Conservation (phyloP, 1,140 invertebrate species). For the Doryteuthis pealeii region DNA sequence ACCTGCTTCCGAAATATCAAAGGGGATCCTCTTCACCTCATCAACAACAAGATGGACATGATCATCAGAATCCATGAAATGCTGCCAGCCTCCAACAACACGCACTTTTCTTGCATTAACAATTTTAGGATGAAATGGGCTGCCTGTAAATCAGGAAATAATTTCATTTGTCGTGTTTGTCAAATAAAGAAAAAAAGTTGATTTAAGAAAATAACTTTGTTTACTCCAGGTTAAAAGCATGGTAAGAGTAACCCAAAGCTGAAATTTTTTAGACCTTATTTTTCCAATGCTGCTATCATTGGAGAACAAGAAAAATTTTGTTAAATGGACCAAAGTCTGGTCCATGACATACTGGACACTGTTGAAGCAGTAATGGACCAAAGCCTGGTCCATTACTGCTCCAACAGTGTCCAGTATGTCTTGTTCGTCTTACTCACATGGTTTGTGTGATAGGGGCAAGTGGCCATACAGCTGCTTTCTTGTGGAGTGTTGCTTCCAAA, state of each 20-base stretch:
- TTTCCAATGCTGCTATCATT: no score
- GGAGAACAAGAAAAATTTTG: no score
- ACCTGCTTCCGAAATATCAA: conserved; percentile 69
- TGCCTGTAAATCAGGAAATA: conserved; percentile 61
- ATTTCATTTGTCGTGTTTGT: background rate
- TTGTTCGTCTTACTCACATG: no score
- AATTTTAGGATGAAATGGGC: conserved; percentile 74
- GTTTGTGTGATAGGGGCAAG: no score
- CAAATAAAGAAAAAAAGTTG: background rate
- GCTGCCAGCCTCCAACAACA: conserved; percentile 70
- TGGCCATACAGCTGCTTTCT: no score
- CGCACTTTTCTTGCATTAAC: conserved; percentile 70
- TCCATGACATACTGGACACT: background rate
- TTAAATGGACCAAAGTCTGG: background rate
- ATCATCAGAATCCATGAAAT: conserved; percentile 72
- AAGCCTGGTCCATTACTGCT: no score
- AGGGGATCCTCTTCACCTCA: conserved; percentile 66
- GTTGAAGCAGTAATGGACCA: no score
- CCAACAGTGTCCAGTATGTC: no score
- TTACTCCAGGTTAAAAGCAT: no score
- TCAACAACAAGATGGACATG: conserved; percentile 69
- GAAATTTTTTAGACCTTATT: no score
- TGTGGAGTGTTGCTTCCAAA: no score
- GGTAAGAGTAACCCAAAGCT: no score
- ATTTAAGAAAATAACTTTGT: background rate